These are phyloP conservation scores for Scalopus aquaticus DNA, from an alignment of 2,113 vertebrate genomes.

Conservation along the genomic window DNA sequence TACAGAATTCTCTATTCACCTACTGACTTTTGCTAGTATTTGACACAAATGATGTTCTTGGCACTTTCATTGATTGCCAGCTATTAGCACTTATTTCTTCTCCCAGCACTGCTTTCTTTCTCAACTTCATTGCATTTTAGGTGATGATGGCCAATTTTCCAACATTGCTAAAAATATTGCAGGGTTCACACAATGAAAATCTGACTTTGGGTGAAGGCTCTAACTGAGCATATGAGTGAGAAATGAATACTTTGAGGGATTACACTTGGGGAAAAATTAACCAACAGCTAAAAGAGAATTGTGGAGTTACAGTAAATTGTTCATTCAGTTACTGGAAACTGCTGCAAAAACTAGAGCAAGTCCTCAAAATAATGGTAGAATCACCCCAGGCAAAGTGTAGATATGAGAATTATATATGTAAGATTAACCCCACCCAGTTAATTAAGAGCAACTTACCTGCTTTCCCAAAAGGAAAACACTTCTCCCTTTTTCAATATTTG, in stretches of 20 bases:
- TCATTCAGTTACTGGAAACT: not conserved
- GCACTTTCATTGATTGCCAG: not conserved
- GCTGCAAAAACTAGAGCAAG: not conserved
- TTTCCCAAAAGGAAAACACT: not conserved
- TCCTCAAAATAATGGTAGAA: not conserved
- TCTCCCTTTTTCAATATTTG: not conserved
- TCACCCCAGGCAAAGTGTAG: not conserved
- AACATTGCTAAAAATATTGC: not conserved
- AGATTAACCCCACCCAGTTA: not conserved
- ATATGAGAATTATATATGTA: not conserved
- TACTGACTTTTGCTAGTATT: not conserved
- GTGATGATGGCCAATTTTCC: not conserved
- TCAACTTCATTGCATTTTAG: slow-evolving; percentile 28
- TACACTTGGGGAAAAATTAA: slow-evolving; percentile 24
- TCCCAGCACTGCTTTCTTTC: not conserved
- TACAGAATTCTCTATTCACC: not conserved
- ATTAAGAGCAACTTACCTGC: not conserved
- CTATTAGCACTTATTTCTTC: not conserved
- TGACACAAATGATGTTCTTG: not conserved
- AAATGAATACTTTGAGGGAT: slow-evolving; percentile 10
- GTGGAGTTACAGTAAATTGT: not conserved
- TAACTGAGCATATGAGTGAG: not conserved
- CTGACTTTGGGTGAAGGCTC: not conserved
- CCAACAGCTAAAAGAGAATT: slow-evolving; percentile 3
- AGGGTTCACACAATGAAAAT: not conserved